These are phyloP conservation scores for Lucilia sericata DNA, from an alignment of 1,140 invertebrate genomes.

Conservation along the genomic window DNA sequence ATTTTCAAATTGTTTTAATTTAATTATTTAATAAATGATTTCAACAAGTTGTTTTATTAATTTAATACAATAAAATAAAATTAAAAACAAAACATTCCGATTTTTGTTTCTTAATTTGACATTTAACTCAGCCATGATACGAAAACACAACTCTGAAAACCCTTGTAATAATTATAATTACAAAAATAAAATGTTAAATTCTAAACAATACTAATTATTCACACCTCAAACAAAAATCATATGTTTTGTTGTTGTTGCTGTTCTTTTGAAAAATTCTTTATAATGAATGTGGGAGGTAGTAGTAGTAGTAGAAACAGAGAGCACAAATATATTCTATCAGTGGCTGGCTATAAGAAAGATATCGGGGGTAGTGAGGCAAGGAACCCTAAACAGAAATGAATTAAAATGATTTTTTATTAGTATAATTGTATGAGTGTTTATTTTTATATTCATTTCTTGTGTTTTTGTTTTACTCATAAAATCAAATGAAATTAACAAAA, in stretches of 20 bases:
- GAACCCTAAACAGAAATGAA: not conserved
- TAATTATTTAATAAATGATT: too few species aligned
- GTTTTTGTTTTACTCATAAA: conserved; percentile 19
- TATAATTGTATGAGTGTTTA: conserved; percentile 24
- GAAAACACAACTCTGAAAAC: not conserved
- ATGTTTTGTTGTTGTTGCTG: not conserved
- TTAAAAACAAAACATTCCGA: too few species aligned
- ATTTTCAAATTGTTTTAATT: too few species aligned
- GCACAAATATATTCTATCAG: not conserved
- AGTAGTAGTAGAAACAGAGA: not conserved
- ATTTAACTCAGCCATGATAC: too few species aligned
- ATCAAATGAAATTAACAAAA: not conserved
- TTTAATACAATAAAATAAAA: too few species aligned
- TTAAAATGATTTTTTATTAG: not conserved
- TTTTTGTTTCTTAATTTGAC: too few species aligned
- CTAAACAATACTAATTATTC: conserved; percentile 18
- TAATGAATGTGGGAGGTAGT: not conserved
- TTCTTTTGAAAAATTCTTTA: not conserved
- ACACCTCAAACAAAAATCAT: conserved; percentile 22
- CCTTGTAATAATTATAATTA: not conserved
- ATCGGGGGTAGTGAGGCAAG: not conserved
- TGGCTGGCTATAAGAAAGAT: not conserved
- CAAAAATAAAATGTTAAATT: not conserved
- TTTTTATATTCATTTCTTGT: conserved; percentile 17
- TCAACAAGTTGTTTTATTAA: too few species aligned